Base-by-base conservation (phyloP, 2,888 invertebrate genomes). In the Athalia rosae region DNA sequence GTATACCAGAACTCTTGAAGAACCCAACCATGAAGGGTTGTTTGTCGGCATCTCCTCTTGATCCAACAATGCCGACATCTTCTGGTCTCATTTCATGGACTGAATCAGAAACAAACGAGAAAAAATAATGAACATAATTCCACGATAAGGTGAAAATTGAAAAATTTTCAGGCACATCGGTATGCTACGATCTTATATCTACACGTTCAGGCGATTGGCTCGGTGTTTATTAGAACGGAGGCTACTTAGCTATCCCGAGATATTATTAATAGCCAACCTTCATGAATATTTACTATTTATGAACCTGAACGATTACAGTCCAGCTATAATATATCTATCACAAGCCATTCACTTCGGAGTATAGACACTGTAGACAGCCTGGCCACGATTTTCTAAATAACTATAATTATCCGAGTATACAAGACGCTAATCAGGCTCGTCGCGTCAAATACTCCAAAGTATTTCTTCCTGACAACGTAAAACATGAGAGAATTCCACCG, bases 1-100 rank as follows among this genome's bases (percentile, higher is more conserved):
- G 90, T 79, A 91, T 91, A 0, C 92, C 92, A 0, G 92, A 92
- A 78, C 92, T 95, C 87, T 95, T 95, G 87, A 96, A 94, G 89
- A 97, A 98, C 0, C 96, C 97, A 8, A 98, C 97, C 93, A 98
- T 93, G 89, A 98, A 98, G 0, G 98, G 97, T 87, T 97, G 97
- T 83, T 95, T 95, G 81, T 96, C 96, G 84, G 95, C 95, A 80
- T 94, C 92, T 0, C 95, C 95, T 80, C 94, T 93, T 4, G 94
- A 92, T 82, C 95, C 95, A 15, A 96, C 93, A 53, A 98, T 89
- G 0, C 98, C 98, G 77, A 97, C 94, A 83, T 96, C 96, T 87
- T 96, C 95, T 0, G 97, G 95, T 84, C 95, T 94, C 9, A 97
- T 92, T 89, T 97, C 96, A 80, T 95, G 95, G 79, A 94, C 96